Conservation (phyloP, 2,888 invertebrate species). For the Argyresthia albistria region DNA sequence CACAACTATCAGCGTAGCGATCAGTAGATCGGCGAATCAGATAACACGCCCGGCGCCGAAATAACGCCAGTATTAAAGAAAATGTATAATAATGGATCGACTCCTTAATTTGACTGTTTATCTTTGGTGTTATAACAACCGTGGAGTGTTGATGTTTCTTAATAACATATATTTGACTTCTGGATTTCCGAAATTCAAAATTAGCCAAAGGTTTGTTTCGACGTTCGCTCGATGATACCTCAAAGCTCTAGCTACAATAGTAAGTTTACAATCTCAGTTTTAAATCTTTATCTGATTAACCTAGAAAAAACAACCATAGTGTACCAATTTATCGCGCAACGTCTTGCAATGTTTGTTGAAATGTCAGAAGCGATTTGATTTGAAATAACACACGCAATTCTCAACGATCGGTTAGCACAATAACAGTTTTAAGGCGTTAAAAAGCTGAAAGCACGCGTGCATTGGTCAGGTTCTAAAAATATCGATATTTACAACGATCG, state of each 20-base stretch:
- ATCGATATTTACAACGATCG: conserved; percentile 64
- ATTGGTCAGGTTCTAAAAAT: conserved; percentile 57
- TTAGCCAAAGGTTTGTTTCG: conserved; percentile 16
- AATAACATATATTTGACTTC: conserved; percentile 66
- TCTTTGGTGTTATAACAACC: conserved; percentile 66
- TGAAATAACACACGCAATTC: conserved; percentile 7
- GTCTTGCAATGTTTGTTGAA: background rate
- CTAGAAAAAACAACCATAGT: conserved; percentile 6
- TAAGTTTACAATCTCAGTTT: conserved; percentile 8
- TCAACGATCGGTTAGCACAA: conserved; percentile 39
- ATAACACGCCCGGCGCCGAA: conserved; percentile 49
- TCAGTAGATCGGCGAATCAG: conserved; percentile 39
- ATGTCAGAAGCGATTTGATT: conserved; percentile 16
- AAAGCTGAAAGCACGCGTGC: conserved; percentile 36
- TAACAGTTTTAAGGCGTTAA: conserved; percentile 57
- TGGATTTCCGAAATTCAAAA: conserved; percentile 61
- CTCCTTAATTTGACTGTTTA: conserved; percentile 66
- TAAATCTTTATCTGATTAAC: conserved; percentile 31
- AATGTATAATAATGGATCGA: conserved; percentile 58
- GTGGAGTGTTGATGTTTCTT: conserved; percentile 61
- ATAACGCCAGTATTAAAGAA: conserved; percentile 58
- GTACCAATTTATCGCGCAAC: too few species aligned
- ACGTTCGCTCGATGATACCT: conserved; percentile 1
- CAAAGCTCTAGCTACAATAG: conserved; percentile 1
- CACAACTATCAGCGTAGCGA: conserved; percentile 47